Evolutionary conservation across 1,140 invertebrate genomes (phyloP), one percentile per base, ranked within the genome.

Genomic region (Lithobius niger): DNA sequence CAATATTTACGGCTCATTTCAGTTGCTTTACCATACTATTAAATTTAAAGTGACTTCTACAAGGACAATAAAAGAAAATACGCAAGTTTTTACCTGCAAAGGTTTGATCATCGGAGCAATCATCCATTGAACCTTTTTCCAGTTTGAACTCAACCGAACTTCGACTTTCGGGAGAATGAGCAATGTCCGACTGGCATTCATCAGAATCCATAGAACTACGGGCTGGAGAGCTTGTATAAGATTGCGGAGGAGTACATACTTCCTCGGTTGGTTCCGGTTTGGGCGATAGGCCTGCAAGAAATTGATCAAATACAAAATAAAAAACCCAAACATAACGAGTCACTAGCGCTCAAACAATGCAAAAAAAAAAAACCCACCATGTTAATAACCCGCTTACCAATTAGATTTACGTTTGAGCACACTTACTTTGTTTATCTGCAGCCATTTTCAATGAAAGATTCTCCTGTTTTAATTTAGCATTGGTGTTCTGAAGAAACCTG

Each of bases 401-500:
- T 36, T 36, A 36, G 31, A 6, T 19, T 19, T 19, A 18, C 22
- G 22, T 6, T 45, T 18, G 43, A 13, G 16, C 48, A 16, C 19
- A 24, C 25, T 50, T 50, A 50, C 27, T 50, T 24, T 80, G 80
- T 59, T 80, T 76, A 18, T 78, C 76, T 4, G 51, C 44, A 16
- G 77, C 72, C 72, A 83, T 76, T 68, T 85, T 86, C 24, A 88
- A 66, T 15, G 78, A 69, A 70, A 83, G 77, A 64, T 95, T 90
- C 70, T 97, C 91, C 61, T 88, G 79, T 67, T 92, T 91, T 40
- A 97, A 71, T 66, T 88, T 82, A 18, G 81, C 71, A 73, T 97
- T 98, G 28, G 84, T 79, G 63, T 83, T 83, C 71, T 93, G 84
- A 10, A 98, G 71, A 66, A 85, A 87, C 53, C 82, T 72, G 18